phyloP scores from a whole-genome alignment of 1,140 invertebrate species.

The Aphelenchoides avenae region DNA sequence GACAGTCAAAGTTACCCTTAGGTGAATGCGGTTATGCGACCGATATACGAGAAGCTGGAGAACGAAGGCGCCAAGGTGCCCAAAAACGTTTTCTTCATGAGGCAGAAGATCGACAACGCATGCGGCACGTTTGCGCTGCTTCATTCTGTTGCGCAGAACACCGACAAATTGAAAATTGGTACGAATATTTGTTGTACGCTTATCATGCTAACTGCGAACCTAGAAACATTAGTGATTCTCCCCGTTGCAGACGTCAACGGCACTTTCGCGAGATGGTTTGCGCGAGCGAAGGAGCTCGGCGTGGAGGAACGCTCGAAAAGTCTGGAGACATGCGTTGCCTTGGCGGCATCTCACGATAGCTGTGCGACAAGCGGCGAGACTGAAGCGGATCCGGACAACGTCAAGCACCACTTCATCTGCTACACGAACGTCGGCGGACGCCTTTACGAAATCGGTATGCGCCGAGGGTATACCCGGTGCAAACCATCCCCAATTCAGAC shows the following conservation, averaged over 20 bases:
- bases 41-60: slow-evolving; percentile 28
- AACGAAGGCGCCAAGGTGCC: slow-evolving; percentile 17
- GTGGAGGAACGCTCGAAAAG: slow-evolving; percentile 42
- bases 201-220: too few relatives aligned
- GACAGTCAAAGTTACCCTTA: slow-evolving; percentile 5
- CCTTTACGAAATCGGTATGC: slow-evolving; percentile 18
- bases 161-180: slow-evolving; percentile 59
- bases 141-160: slow-evolving; percentile 69
- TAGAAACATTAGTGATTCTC: too few relatives aligned
- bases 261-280: slow-evolving; percentile 33
- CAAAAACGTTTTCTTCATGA: slow-evolving; percentile 79
- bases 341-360: slow-evolving; percentile 30
- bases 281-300: slow-evolving; percentile 26
- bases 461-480: not conserved
- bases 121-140: slow-evolving; percentile 90
- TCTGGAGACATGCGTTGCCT: slow-evolving; percentile 20
- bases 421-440: slow-evolving; percentile 26
- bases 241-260: too few relatives aligned
- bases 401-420: slow-evolving; percentile 46
- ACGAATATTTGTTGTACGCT: too few relatives aligned
- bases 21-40: slow-evolving; percentile 25
- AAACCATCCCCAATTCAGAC: slow-evolving; percentile 9
- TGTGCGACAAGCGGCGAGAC: slow-evolving; percentile 41
- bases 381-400: slow-evolving; percentile 16
- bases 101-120: slow-evolving; percentile 86